phyloP scores from a whole-genome alignment of 2,113 vertebrate genomes.

The Protomyctophum bolini region DNA sequence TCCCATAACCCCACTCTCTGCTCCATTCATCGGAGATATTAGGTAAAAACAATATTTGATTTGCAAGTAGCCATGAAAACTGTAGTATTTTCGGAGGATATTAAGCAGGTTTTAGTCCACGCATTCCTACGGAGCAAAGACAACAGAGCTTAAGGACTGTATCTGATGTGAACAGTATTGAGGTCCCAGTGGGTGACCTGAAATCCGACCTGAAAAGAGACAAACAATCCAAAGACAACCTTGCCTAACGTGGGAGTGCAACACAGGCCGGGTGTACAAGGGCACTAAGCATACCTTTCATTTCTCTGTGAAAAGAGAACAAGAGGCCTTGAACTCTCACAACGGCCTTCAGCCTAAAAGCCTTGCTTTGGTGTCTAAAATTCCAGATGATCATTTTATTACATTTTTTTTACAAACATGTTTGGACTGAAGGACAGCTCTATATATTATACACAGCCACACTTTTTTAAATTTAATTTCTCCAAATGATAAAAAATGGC shows the following conservation, averaged over 20 bases:
- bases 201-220: slow-evolving; percentile 48
- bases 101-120: slow-evolving; percentile 40
- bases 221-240: slow-evolving; percentile 52
- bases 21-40: slow-evolving; percentile 51
- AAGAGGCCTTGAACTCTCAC: too few species aligned
- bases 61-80: slow-evolving; percentile 57
- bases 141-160: slow-evolving; percentile 48
- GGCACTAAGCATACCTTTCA: too few species aligned
- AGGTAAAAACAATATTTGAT: slow-evolving; percentile 56
- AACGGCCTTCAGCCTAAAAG: too few species aligned
- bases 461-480: too few species aligned
- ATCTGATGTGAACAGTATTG: slow-evolving; percentile 35
- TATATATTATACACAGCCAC: too few species aligned
- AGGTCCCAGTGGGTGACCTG: slow-evolving; percentile 50
- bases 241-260: slow-evolving; percentile 54
- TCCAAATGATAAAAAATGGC: too few species aligned
- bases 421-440: too few species aligned
- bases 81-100: slow-evolving; percentile 49
- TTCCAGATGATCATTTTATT: too few species aligned
- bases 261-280: too few species aligned
- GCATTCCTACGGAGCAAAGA: slow-evolving; percentile 60
- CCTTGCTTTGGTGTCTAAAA: too few species aligned
- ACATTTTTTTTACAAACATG: too few species aligned
- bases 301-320: too few species aligned
- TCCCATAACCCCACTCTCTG: slow-evolving; percentile 32